phyloP scores from a whole-genome alignment of 1,140 invertebrate genomes.

The Agrilus planipennis region DNA sequence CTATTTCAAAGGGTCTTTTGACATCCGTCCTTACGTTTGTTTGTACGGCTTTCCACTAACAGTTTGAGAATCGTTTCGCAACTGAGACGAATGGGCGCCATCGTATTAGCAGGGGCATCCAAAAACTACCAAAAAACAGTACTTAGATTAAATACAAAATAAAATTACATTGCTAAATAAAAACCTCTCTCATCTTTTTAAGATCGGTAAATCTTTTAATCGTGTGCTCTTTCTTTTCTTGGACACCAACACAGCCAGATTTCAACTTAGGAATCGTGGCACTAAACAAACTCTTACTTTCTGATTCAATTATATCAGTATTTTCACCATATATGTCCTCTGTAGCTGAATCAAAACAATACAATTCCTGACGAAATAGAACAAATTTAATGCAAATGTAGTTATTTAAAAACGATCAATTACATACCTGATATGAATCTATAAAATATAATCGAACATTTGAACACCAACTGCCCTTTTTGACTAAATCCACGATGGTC shows the following conservation, averaged over 20 bases:
- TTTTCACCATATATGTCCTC: conserved; percentile 10
- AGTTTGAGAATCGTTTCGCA: conserved; percentile 35
- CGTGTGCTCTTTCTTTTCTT: conserved; percentile 11
- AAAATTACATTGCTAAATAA: conserved; percentile 2
- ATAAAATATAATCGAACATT: conserved; percentile 47
- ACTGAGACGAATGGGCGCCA: conserved; percentile 36
- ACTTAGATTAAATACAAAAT: not conserved
- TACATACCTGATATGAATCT: conserved; percentile 41
- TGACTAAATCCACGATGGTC: conserved; percentile 34
- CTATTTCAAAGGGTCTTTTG: too few species aligned
- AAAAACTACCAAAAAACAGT: conserved; percentile 35
- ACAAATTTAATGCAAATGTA: conserved; percentile 8
- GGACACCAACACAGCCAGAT: conserved; percentile 6
- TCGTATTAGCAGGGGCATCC: conserved; percentile 40
- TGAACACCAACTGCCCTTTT: conserved; percentile 42
- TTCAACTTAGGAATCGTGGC: conserved; percentile 16
- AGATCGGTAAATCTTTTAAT: conserved; percentile 11
- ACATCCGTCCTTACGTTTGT: too few species aligned
- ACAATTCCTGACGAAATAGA: conserved; percentile 22
- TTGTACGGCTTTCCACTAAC: too few species aligned
- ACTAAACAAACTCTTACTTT: conserved; percentile 16
- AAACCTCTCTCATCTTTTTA: conserved; percentile 19
- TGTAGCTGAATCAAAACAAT: conserved; percentile 18
- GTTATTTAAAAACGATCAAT: conserved; percentile 18
- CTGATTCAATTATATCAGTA: conserved; percentile 6